Base-by-base conservation (phyloP, 2,888 invertebrate species). In the Tetranychus truncatus region DNA sequence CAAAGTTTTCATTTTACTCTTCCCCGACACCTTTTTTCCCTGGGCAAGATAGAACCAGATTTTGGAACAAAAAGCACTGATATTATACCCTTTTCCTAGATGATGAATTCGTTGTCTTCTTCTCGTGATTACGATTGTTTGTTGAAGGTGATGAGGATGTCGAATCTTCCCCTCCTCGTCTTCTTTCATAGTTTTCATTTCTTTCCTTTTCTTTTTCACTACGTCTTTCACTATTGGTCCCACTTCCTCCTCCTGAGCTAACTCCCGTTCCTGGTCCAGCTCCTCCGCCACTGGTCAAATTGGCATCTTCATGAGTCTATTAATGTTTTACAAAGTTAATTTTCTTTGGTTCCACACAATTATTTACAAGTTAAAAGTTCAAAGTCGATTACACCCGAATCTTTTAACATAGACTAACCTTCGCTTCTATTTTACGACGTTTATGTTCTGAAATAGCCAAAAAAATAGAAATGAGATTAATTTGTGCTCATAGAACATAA, bases 71-170 rank as follows among this genome's bases (percentile, higher is more conserved):
- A 69, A 69, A 69, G 21, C 69, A 18, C n/a, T 11, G n/a, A 18
- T 69, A 15, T 15, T 55, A 55, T 55, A 55, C 55, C 55, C 55
- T 55, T 55, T 55, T 55, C 55, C 55, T 55, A 15, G 69, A 69
- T 20, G 69, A 69, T 69, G 69, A 69, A 69, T 69, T 72, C 20
- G 72, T 6, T 24, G 24, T 72, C 20, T 72, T 72, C 45, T 72
- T 72, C 44, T 72, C 72, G 11, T 46, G 44, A 8, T 18, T 15
- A 72, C 45, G 20, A 69, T 11, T 11, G 6, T 24, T 24, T 21
- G 69, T 15, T 24, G 72, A 44, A 18, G 72, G 72, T 72, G 72
- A 72, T n/a, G 72, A 72, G 5, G 72, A 72, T n/a, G 72, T 72
- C 18, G 72, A 72, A 45, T 72, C 72, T 15, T 72, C 72, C 4